Evolutionary conservation across 2,888 invertebrate genomes (phyloP), one percentile per base, ranked within the genome.

Genomic region (Sussaba pulchella): DNA sequence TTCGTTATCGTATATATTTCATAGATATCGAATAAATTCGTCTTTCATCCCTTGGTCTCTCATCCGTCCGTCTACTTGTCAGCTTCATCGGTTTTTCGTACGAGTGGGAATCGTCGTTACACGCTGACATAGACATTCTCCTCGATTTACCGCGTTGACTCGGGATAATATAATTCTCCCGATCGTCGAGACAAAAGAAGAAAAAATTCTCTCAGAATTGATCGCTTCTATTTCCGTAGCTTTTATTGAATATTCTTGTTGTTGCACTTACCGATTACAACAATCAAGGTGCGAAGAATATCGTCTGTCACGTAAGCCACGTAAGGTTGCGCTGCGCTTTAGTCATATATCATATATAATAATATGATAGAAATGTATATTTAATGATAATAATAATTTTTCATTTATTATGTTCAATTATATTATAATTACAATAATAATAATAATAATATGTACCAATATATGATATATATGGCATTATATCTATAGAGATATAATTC

Each of bases 1-100:
- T 78, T 69, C 47, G 67, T 73, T 78, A 78, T 26, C 67, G 54
- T 78, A 66, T 73, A 66, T 45, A 73, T 69, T 63, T 66, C 73
- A 52, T 43, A 36, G 24, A 54, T 69, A 69, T 54, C 63, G 63
- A 47, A 64, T 43, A 24, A n/a, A 12, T n/a, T 52, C 31, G 21
- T 39, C 1, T 12, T 47, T 69, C 24, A 39, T 41, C 50, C 59
- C 24, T 14, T 67, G 5, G 9, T 59, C 66, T 52, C 14, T 4
- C 54, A 19, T 69, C 14, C 17, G 50, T 41, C 24, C 52, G 10
- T 21, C 47, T 24, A 45, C n/a, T 39, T 36, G 24, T 21, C 45
- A 21, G 24, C 47, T 21, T 14, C 36, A 9, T 41, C 36, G 24
- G 10, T n/a, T 10, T 14, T 39, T 31, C 39, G 36, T 9, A 14